Evolutionary conservation across 2,113 vertebrate genomes (phyloP).

Genomic region (Hemichromis elongatus): DNA sequence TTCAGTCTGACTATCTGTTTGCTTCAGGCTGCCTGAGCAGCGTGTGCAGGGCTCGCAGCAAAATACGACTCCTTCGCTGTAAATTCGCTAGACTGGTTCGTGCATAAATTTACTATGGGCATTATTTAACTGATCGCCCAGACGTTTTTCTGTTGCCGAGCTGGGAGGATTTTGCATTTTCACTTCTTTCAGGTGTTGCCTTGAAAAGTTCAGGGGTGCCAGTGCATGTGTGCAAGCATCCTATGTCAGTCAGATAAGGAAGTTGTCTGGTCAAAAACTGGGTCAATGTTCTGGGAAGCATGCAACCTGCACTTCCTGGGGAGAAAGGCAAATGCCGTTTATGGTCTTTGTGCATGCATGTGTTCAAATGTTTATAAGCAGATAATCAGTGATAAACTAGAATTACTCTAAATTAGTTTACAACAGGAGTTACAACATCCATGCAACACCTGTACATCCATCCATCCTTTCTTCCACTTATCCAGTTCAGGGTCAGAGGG

Average conservation of each 20-base stretch:
- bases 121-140: not conserved
- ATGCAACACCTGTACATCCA: not conserved
- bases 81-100: not conserved
- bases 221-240: not conserved
- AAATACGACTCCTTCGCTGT: not conserved
- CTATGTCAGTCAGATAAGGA: not conserved
- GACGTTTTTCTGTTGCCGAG: not conserved
- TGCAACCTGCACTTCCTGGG: not conserved
- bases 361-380: not conserved
- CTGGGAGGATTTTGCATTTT: not conserved
- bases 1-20: not conserved
- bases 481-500: not conserved
- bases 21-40: not conserved
- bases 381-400: not conserved
- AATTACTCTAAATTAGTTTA: not conserved
- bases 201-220: not conserved
- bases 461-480: not conserved
- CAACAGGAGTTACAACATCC: not conserved
- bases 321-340: not conserved
- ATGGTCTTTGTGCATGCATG: not conserved
- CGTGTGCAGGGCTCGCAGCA: not conserved
- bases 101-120: not conserved
- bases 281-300: not conserved
- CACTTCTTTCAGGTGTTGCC: not conserved
- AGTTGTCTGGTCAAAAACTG: not conserved